phyloP scores from a whole-genome alignment of 1,140 invertebrate species.

The Steinernema feltiae region DNA sequence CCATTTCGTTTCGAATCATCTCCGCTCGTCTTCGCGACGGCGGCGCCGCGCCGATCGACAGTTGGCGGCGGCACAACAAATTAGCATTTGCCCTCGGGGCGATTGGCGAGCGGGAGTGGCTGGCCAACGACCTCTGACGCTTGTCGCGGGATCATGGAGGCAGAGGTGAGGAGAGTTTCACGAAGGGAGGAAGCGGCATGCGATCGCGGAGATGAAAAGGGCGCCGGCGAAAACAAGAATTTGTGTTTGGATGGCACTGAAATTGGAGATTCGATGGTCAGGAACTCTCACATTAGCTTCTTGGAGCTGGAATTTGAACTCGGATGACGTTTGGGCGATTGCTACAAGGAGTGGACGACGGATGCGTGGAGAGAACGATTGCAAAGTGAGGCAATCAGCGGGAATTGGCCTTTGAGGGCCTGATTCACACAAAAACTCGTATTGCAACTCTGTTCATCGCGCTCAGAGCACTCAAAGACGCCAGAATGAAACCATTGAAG shows the following conservation, averaged over 20 bases:
- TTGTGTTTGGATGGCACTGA: not conserved
- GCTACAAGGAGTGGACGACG: no score
- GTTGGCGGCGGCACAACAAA: constrained; percentile 12
- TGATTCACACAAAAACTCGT: no score
- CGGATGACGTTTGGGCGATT: no score
- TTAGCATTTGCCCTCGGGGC: constrained; percentile 12
- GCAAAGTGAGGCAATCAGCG: no score
- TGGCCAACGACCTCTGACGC: not conserved
- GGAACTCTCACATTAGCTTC: not conserved
- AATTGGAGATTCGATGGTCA: not conserved
- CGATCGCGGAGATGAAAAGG: not conserved
- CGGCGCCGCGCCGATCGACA: not conserved
- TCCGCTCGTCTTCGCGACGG: no score
- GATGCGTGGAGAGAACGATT: no score
- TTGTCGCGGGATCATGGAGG: not conserved
- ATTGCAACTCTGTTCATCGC: no score
- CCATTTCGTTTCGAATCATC: no score
- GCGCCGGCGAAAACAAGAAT: not conserved
- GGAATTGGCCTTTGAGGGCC: no score
- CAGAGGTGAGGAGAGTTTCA: not conserved
- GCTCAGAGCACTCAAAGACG: no score
- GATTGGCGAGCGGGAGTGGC: not conserved
- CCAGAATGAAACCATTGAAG: no score
- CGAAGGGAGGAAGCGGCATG: not conserved
- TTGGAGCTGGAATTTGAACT: not conserved